Evolutionary conservation across 2,888 invertebrate genomes (phyloP).

Genomic region (Drosophila mimetica): DNA sequence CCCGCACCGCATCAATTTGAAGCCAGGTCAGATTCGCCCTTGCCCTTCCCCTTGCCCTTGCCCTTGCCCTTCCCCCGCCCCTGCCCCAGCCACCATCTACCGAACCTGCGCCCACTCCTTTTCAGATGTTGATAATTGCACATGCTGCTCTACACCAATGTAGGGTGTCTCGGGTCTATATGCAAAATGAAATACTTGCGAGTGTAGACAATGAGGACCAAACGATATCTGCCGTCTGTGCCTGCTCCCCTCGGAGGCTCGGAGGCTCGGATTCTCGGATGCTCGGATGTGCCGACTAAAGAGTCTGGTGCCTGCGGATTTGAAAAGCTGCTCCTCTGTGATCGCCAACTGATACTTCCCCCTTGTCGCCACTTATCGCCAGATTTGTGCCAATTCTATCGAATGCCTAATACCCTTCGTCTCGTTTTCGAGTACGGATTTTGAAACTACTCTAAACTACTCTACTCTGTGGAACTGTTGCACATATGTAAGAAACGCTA

Average conservation of each 20-base stretch:
- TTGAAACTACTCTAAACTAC: too few species aligned
- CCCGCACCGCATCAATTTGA: constrained; percentile 33
- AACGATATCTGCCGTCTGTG: not conserved
- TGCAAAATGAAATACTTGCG: constrained; percentile 49
- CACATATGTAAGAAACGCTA: too few species aligned
- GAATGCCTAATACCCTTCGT: too few species aligned
- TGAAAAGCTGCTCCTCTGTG: constrained; percentile 10
- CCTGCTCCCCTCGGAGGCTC: not conserved
- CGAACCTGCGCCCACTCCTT: constrained; percentile 20
- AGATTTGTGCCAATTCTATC: not conserved
- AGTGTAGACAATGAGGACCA: constrained; percentile 36
- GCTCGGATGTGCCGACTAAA: not conserved
- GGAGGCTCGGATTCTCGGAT: too few species aligned
- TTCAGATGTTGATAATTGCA: constrained; percentile 49
- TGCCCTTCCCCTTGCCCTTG: not conserved
- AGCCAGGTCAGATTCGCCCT: constrained; percentile 15
- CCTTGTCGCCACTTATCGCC: not conserved
- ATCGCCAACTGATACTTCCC: not conserved
- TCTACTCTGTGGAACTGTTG: too few species aligned
- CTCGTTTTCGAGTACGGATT: too few species aligned
- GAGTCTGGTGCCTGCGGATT: constrained; percentile 17
- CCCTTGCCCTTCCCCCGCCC: not conserved
- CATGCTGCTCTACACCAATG: constrained; percentile 33
- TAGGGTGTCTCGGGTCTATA: constrained; percentile 34
- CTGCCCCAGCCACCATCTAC: not conserved